Base-by-base conservation (phyloP, 2,888 invertebrate species). In the Timema podura region DNA sequence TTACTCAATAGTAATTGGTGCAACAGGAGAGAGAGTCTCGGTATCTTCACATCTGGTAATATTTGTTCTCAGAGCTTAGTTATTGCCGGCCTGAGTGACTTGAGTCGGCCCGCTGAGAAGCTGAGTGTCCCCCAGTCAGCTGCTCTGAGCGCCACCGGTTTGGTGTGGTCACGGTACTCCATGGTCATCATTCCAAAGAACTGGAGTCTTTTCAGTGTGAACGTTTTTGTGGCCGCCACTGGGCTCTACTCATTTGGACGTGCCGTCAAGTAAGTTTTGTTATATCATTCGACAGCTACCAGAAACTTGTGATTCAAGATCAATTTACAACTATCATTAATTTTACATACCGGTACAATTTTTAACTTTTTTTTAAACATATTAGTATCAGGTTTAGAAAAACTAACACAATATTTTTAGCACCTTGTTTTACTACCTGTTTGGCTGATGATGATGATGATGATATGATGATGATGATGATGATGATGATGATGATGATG, bases 141-240 rank as follows among this genome's bases (percentile, higher is more conserved):
- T 15, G 92, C 96, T 10, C 84, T 98, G 69, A 91, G 92, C 15
- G 89, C 92, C 5, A 98, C 98, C 30, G 97, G 97, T 47, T 77
- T 92, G 46, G 92, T 99, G 76, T 99, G 98, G 98, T 93, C 96
- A 10, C 88, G 98, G 73, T 90, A 98, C 80, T 98, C 98, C 0
- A 83, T 98, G 74, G 97, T 97, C 45, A 98, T 99, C 78, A 95
- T 91, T 76, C 99, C 99, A 0, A 96, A 95, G 83, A 99, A 99
- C 82, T 97, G 91, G 82, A 91, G 91, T 77, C 85, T 99, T 8
- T 96, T 98, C 79, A 91, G 94, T 76, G 99, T 99, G 8, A 99
- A 99, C 82, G 85, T 97, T 7, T 98, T 99, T 83, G 96, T 99
- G n/a, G 96, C 91, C 5, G 76, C 87, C 5, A 97, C 96, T 5